Conservation (phyloP, 1,140 invertebrate genomes). For the Notospermus geniculatus region DNA sequence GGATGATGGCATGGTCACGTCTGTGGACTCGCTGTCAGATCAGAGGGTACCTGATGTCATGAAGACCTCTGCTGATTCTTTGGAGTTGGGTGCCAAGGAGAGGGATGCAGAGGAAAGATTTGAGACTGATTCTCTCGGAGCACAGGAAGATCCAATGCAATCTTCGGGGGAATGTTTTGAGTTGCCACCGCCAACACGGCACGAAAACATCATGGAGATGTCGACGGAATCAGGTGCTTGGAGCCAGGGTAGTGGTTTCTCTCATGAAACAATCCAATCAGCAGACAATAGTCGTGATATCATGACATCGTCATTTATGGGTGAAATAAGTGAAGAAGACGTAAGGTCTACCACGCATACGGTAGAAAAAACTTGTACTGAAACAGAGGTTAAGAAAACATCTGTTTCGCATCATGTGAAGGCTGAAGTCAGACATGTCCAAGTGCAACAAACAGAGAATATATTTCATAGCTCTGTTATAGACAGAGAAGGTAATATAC, state of each 20-base stretch:
- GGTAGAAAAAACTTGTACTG: too few species aligned
- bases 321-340: too few species aligned
- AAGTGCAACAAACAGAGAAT: too few species aligned
- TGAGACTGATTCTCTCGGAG: slow-evolving; percentile 36
- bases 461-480: too few species aligned
- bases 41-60: slow-evolving; percentile 35
- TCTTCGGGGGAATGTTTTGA: slow-evolving; percentile 17
- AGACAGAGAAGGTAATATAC: too few species aligned
- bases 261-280: slow-evolving; percentile 19
- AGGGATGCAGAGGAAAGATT: slow-evolving; percentile 43
- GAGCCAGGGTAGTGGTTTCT: slow-evolving; percentile 19
- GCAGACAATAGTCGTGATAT: slow-evolving; percentile 12
- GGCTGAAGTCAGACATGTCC: too few species aligned
- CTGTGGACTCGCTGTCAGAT: slow-evolving; percentile 60
- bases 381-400: too few species aligned
- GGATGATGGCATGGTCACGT: slow-evolving; percentile 39
- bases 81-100: slow-evolving; percentile 27
- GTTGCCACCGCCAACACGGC: not conserved
- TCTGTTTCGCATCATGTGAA: too few species aligned
- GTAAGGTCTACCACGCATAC: too few species aligned
- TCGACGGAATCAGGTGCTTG: slow-evolving; percentile 42
- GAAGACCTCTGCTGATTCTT: slow-evolving; percentile 45
- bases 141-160: not conserved
- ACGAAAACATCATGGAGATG: slow-evolving; percentile 38
- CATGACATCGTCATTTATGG: slow-evolving; percentile 17